Percentiles rank a stretch among this genome's conserved stretches.
Evolutionary conservation across 92 coral and sea anemone genomes (phyloP).

Genomic region (Metridium senile): DNA sequence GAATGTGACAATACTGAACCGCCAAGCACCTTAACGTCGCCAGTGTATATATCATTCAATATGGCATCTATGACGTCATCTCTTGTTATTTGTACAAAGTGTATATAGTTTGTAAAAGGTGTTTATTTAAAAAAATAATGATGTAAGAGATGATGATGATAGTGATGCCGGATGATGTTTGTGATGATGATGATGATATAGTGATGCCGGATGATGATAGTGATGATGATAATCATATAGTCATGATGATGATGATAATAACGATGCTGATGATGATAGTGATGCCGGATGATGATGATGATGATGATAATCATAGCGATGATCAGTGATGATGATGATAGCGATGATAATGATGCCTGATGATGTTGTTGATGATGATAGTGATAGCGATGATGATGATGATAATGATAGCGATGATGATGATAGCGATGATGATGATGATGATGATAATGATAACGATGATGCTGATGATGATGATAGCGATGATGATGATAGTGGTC

Average conservation of each 20-base stretch:
- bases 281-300: too few species aligned
- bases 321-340: conserved; percentile 2
- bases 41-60: too few species aligned
- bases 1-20: too few species aligned
- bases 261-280: too few species aligned
- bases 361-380: neutral
- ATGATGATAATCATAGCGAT: neutral
- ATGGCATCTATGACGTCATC: neutral
- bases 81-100: neutral
- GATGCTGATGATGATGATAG: neutral
- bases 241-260: too few species aligned
- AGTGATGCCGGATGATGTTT: neutral
- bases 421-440: neutral
- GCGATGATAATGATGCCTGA: neutral
- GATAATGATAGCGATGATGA: neutral
- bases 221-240: neutral
- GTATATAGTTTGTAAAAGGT: neutral
- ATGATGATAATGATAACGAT: neutral
- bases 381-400: conserved; percentile 5
- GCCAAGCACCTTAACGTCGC: too few species aligned
- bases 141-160: neutral
- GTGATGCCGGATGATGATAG: neutral
- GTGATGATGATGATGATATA: neutral
- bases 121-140: too few species aligned
- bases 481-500: too few species aligned